phyloP scores from a whole-genome alignment of 2,113 vertebrate genomes.

The Tricholaema leucomelas region DNA sequence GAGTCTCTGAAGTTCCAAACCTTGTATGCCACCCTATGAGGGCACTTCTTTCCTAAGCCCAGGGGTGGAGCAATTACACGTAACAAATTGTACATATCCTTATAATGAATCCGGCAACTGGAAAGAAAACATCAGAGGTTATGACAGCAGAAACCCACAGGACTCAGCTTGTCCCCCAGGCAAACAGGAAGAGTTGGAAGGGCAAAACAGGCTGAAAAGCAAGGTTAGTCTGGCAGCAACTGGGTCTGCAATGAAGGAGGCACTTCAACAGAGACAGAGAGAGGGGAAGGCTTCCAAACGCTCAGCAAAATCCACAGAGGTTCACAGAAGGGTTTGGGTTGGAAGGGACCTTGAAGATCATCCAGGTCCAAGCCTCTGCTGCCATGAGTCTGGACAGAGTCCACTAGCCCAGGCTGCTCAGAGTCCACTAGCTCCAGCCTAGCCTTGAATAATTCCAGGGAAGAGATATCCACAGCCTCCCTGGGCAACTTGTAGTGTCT shows the following conservation, averaged over 20 bases:
- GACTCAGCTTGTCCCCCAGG: not conserved
- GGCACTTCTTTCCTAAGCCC: conserved; percentile 98
- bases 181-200: not conserved
- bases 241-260: not conserved
- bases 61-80: conserved; percentile 93
- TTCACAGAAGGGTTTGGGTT: no score
- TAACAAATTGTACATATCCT: conserved; percentile 99
- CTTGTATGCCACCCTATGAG: conserved; percentile 98
- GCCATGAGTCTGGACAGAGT: no score
- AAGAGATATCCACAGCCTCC: no score
- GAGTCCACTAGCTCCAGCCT: no score
- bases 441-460: no score
- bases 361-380: no score
- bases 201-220: not conserved
- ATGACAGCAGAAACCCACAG: not conserved
- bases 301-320: not conserved
- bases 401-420: no score
- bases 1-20: conserved; percentile 89
- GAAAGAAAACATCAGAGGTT: conserved; percentile 86
- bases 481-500: no score
- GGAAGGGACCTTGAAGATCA: no score
- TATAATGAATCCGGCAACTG: conserved; percentile 95
- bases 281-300: not conserved
- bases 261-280: not conserved
- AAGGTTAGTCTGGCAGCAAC: not conserved